phyloP scores from a whole-genome alignment of 2,113 vertebrate species.

The Bos taurus region DNA sequence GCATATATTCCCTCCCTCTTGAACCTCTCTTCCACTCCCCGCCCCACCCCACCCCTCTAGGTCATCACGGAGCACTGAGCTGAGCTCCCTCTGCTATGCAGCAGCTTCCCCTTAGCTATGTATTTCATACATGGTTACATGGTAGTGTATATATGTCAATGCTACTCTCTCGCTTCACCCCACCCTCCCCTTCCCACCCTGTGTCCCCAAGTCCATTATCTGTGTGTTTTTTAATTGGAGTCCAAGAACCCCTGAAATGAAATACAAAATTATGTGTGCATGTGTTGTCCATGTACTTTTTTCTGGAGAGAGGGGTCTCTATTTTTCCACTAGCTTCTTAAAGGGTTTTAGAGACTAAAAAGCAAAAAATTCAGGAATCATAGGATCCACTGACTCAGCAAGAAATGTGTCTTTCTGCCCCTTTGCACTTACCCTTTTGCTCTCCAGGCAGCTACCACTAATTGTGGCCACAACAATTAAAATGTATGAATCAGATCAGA shows the following conservation, averaged over 20 bases:
- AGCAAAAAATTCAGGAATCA: neutral
- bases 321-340: slow-evolving; percentile 30
- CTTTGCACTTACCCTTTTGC: neutral
- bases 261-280: neutral
- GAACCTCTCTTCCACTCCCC: neutral
- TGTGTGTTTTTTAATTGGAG: neutral
- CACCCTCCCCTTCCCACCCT: neutral
- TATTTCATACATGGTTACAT: neutral
- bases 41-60: neutral
- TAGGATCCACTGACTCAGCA: neutral
- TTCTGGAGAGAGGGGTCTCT: neutral
- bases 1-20: neutral
- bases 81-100: neutral
- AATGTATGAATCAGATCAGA: neutral
- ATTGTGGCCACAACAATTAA: neutral
- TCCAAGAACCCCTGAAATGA: slow-evolving; percentile 11
- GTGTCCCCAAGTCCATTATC: neutral
- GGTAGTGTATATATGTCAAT: neutral
- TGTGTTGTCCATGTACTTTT: neutral
- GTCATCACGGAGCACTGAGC: neutral
- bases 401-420: neutral
- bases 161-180: neutral
- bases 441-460: neutral
- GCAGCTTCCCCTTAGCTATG: neutral
- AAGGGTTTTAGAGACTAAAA: neutral